These are phyloP conservation scores for Anarrhichthys ocellatus DNA, from an alignment of 2,113 vertebrate genomes.

Conservation along the genomic window DNA sequence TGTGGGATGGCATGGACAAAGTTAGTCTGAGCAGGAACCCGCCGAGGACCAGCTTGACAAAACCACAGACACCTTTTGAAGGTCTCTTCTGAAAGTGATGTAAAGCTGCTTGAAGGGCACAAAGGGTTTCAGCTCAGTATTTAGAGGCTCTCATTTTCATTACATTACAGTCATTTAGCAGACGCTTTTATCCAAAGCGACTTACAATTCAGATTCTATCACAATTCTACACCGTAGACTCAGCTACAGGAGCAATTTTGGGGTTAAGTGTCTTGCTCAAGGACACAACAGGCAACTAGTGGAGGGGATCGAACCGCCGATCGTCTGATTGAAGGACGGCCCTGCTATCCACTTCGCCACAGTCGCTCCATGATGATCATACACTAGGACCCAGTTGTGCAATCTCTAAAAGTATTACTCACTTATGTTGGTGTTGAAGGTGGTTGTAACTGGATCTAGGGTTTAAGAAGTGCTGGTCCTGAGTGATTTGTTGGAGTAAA, in stretches of 20 bases:
- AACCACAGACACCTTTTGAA: conserved; percentile 9
- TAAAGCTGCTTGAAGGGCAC: conserved; percentile 38
- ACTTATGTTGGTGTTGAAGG: background rate
- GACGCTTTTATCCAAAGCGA: too few species aligned
- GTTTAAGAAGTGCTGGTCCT: background rate
- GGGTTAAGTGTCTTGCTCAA: too few species aligned
- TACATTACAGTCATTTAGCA: too few species aligned
- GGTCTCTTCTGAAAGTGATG: conserved; percentile 14
- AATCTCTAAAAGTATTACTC: background rate
- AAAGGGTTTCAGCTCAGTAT: conserved; percentile 18
- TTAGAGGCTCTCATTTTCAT: conserved; percentile 9
- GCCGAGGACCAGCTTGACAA: conserved; percentile 27
- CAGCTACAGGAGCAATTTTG: too few species aligned
- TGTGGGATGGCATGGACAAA: background rate
- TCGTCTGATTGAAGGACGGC: too few species aligned
- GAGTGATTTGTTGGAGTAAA: background rate
- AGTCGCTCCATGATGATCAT: background rate
- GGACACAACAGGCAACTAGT: too few species aligned
- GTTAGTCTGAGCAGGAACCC: background rate
- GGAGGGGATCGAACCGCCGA: too few species aligned
- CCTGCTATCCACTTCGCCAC: too few species aligned
- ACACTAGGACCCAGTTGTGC: background rate
- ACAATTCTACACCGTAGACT: too few species aligned
- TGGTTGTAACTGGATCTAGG: background rate
- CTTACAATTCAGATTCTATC: too few species aligned